Percentiles rank a stretch among this genome's conserved stretches.
Evolutionary conservation across 2,888 invertebrate genomes (phyloP).

Genomic region (Scelioninae gen. 2): DNA sequence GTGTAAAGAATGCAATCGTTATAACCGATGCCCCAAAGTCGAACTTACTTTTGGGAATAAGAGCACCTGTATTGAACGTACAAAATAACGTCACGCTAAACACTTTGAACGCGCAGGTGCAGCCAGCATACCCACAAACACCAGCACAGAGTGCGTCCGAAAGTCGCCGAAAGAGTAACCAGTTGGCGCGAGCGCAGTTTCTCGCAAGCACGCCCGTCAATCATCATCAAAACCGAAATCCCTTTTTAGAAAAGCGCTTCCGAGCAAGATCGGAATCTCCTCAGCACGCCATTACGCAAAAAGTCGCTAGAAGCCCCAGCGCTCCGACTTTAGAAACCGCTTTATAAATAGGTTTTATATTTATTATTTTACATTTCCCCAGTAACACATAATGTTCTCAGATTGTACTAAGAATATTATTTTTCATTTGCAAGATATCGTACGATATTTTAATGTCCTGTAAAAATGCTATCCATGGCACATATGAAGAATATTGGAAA

Average conservation of each 20-base stretch:
- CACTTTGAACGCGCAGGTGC: slow-evolving; percentile 31
- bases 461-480: too few relatives aligned
- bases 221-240: slow-evolving; percentile 60
- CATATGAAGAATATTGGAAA: too few relatives aligned
- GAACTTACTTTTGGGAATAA: slow-evolving; percentile 33
- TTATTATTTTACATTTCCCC: slow-evolving; percentile 13
- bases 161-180: slow-evolving; percentile 70
- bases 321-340: slow-evolving; percentile 73
- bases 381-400: too few relatives aligned
- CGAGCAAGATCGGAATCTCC: slow-evolving; percentile 73
- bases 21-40: slow-evolving; percentile 45
- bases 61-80: slow-evolving; percentile 54
- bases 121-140: slow-evolving; percentile 35
- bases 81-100: slow-evolving; percentile 39
- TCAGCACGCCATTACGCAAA: slow-evolving; percentile 65
- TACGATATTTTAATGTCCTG: too few relatives aligned
- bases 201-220: slow-evolving; percentile 64
- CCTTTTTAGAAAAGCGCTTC: slow-evolving; percentile 67
- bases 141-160: slow-evolving; percentile 65
- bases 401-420: too few relatives aligned
- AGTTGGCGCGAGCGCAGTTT: slow-evolving; percentile 72
- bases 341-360: slow-evolving; percentile 64
- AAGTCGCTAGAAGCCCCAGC: slow-evolving; percentile 72
- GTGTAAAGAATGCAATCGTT: slow-evolving; percentile 35
- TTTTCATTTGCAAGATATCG: too few relatives aligned